Evolutionary conservation across 2,888 invertebrate species (phyloP).

Genomic region (Conchocele bisecta): DNA sequence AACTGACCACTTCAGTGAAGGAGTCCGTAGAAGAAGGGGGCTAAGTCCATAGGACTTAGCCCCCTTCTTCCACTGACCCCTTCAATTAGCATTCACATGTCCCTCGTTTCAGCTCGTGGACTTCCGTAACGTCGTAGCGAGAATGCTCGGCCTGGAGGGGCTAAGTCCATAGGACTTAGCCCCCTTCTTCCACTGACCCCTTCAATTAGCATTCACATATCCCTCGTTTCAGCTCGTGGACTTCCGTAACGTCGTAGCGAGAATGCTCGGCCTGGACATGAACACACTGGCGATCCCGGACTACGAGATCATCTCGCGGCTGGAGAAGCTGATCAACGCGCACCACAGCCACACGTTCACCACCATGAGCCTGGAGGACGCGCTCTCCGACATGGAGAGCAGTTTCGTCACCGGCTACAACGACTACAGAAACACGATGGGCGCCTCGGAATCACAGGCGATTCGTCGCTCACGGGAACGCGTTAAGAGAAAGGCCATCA

Average conservation of each 20-base stretch:
- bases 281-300: slow-evolving; percentile 82
- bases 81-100: too few relatives aligned
- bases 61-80: too few relatives aligned
- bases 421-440: slow-evolving; percentile 60
- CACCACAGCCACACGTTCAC: slow-evolving; percentile 80
- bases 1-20: too few relatives aligned
- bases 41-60: too few relatives aligned
- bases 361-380: slow-evolving; percentile 77
- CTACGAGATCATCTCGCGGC: slow-evolving; percentile 82
- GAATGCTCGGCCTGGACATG: slow-evolving; percentile 83
- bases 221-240: slow-evolving; percentile 81
- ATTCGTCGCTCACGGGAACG: slow-evolving; percentile 65
- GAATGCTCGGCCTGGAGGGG: slow-evolving; percentile 83
- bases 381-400: slow-evolving; percentile 78
- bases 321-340: slow-evolving; percentile 82
- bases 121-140: slow-evolving; percentile 81
- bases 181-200: too few relatives aligned
- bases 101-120: slow-evolving; percentile 82
- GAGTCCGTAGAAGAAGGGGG: too few relatives aligned
- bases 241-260: slow-evolving; percentile 81
- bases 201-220: too few relatives aligned
- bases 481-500: slow-evolving; percentile 64
- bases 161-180: too few relatives aligned
- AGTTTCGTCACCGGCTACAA: slow-evolving; percentile 75
- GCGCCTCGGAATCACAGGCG: slow-evolving; percentile 56